Evolutionary conservation across 2,113 vertebrate genomes (phyloP).

Genomic region (Coptodon rendalli): DNA sequence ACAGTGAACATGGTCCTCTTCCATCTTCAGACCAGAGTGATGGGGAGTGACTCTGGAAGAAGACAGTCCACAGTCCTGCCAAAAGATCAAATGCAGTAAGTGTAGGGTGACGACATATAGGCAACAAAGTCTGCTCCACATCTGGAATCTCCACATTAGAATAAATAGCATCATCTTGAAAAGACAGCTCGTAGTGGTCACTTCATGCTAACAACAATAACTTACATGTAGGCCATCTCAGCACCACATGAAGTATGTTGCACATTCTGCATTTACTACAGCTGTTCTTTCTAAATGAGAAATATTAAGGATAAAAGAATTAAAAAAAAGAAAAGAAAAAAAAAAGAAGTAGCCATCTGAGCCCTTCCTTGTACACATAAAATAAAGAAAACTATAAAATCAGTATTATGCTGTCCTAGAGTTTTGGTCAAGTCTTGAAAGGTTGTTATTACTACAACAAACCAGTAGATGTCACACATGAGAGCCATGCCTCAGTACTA

Average conservation of each 20-base stretch:
- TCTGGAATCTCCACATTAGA: not conserved
- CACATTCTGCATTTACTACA: not conserved
- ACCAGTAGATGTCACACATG: not conserved
- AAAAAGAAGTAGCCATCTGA: not conserved
- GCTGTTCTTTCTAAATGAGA: not conserved
- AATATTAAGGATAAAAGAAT: not conserved
- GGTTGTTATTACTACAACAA: not conserved
- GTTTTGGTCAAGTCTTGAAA: not conserved
- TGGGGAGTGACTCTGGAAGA: not conserved
- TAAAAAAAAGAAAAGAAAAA: accelerated
- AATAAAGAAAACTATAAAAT: not conserved
- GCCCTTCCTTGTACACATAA: not conserved
- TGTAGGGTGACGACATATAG: not conserved
- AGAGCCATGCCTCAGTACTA: not conserved
- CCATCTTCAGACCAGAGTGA: slow-evolving; percentile 63
- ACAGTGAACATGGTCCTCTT: slow-evolving; percentile 86
- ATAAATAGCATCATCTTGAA: not conserved
- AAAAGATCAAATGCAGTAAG: not conserved
- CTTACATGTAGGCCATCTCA: no score
- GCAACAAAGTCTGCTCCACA: not conserved
- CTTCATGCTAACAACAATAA: not conserved
- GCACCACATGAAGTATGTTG: not conserved
- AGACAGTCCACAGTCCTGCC: slow-evolving; percentile 57
- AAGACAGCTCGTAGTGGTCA: not conserved
- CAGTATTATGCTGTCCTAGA: not conserved